Conservation (phyloP, 2,797 vertebrate species). For the Acomys russatus region DNA sequence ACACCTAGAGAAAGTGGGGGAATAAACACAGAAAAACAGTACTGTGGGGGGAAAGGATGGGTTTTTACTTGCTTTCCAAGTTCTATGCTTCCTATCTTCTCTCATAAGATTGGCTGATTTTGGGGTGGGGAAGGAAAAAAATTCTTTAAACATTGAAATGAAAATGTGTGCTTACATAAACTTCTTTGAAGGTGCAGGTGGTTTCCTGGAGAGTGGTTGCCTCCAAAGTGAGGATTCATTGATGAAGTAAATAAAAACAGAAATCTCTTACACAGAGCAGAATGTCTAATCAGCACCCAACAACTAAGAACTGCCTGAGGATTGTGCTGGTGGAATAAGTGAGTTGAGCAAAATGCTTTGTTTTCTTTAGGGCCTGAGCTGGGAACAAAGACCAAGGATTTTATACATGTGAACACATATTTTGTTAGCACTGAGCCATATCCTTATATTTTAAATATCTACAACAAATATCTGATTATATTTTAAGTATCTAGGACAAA, state of each 20-base stretch:
- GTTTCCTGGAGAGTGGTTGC: no score
- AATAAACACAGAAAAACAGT: neutral
- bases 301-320: neutral
- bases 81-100: neutral
- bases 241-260: neutral
- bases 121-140: neutral
- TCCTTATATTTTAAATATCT: neutral
- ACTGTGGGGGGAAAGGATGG: neutral
- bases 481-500: neutral
- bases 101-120: neutral
- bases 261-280: neutral
- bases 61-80: constrained; percentile 11
- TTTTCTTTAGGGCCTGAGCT: neutral
- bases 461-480: no score
- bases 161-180: neutral
- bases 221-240: neutral
- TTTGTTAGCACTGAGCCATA: neutral
- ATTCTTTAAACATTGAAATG: constrained; percentile 20
- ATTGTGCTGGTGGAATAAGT: neutral
- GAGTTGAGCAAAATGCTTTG: neutral
- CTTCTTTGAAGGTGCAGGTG: neutral
- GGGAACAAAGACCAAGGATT: neutral
- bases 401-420: neutral
- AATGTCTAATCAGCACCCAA: neutral
- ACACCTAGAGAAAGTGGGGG: neutral